These are phyloP conservation scores for Diarsia dahlii DNA, from an alignment of 2,888 invertebrate genomes.

Conservation along the genomic window DNA sequence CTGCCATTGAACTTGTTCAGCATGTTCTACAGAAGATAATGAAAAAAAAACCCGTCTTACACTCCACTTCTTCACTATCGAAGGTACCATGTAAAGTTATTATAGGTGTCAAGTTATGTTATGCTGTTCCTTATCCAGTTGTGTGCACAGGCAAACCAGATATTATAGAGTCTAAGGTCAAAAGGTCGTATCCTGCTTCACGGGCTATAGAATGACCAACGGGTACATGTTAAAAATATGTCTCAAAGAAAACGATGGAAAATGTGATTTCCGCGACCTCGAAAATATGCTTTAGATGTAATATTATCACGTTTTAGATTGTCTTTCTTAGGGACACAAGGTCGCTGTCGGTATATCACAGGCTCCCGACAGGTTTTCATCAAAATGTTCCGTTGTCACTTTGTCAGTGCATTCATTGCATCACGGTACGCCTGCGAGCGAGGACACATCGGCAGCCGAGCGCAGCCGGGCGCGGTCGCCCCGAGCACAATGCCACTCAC, in stretches of 20 bases:
- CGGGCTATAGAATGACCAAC: no score
- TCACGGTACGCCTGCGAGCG: not conserved
- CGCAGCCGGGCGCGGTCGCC: not conserved
- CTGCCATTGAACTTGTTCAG: not conserved
- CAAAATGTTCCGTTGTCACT: not conserved
- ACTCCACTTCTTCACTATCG: no score
- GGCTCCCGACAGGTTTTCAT: not conserved
- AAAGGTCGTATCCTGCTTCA: no score
- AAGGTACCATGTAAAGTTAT: no score
- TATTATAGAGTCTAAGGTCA: no score
- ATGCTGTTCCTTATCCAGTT: no score
- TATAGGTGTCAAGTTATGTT: no score
- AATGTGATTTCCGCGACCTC: no score
- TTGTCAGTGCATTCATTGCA: slow-evolving; percentile 1
- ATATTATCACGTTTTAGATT: not conserved
- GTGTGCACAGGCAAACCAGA: no score
- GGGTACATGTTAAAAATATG: no score
- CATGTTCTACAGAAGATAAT: not conserved
- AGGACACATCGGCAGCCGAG: not conserved
- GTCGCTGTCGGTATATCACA: not conserved
- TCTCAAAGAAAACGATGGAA: no score
- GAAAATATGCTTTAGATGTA: not conserved
- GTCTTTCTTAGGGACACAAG: not conserved
- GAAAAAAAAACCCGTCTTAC: no score
- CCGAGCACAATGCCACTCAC: slow-evolving; percentile 60